phyloP scores from a whole-genome alignment of 2,888 invertebrate species.

The Drosophila birchii region DNA sequence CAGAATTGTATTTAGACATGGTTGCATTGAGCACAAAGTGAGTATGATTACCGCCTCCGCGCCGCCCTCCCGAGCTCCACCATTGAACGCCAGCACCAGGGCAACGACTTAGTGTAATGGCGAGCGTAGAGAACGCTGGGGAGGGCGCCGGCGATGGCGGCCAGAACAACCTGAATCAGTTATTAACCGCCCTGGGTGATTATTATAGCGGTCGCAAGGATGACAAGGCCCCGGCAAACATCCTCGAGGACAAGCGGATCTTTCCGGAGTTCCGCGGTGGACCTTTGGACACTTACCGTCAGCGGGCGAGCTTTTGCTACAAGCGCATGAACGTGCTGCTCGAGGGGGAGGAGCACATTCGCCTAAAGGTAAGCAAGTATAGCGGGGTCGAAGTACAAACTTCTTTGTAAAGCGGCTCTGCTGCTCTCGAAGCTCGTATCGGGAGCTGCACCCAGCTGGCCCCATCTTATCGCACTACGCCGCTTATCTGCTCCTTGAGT shows the following conservation, averaged over 20 bases:
- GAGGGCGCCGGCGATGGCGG: constrained; percentile 1
- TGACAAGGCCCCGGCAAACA: constrained; percentile 42
- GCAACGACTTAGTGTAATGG: constrained; percentile 40
- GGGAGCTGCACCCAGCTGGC: constrained; percentile 15
- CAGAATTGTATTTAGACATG: constrained; percentile 28
- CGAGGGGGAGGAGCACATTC: constrained; percentile 86
- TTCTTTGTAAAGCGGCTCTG: background rate
- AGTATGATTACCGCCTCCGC: constrained; percentile 16
- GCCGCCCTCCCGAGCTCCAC: background rate
- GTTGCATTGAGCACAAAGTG: constrained; percentile 43
- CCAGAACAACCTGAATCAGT: constrained; percentile 25
- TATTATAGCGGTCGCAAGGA: constrained; percentile 46
- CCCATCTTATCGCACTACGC: constrained; percentile 2
- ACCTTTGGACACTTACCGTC: constrained; percentile 88
- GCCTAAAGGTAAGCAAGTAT: constrained; percentile 85
- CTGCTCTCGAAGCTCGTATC: constrained; percentile 8
- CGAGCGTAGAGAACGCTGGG: constrained; percentile 13
- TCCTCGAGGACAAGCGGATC: constrained; percentile 83
- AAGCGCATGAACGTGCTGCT: constrained; percentile 86
- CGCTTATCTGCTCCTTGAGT: constrained; percentile 39
- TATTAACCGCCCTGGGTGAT: constrained; percentile 50
- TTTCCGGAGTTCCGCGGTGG: constrained; percentile 88
- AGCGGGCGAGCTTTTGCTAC: constrained; percentile 89
- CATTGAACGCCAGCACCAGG: background rate
- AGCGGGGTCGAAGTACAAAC: constrained; percentile 52